Evolutionary conservation across 2,113 vertebrate genomes (phyloP).

Genomic region (Notothenia rossii): DNA sequence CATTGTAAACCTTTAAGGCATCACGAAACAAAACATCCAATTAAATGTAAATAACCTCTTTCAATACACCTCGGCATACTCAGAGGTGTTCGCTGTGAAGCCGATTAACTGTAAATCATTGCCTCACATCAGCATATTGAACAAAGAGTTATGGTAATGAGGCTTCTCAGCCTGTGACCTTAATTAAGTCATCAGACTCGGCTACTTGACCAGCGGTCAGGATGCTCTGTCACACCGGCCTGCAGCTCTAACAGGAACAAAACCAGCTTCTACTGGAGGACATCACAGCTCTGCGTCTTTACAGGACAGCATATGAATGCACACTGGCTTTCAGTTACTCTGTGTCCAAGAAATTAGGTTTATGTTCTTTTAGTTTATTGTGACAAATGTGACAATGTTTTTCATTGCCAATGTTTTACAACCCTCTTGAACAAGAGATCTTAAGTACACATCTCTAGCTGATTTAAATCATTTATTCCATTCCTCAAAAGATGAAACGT

Average conservation of each 20-base stretch:
- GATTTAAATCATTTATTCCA: neutral
- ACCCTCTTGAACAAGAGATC: neutral
- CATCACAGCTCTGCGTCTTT: conserved; percentile 7
- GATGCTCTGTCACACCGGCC: conserved; percentile 46
- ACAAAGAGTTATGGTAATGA: conserved; percentile 68
- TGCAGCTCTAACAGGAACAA: conserved; percentile 53
- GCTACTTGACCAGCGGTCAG: conserved; percentile 81
- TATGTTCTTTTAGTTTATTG: neutral
- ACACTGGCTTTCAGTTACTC: neutral
- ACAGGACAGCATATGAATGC: neutral
- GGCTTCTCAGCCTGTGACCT: conserved; percentile 70
- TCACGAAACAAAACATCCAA: conserved; percentile 13
- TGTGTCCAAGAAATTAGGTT: neutral
- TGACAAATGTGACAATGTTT: no score
- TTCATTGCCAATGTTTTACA: neutral
- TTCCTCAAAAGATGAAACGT: neutral
- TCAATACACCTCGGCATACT: neutral
- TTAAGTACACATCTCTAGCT: neutral
- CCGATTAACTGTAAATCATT: conserved; percentile 45
- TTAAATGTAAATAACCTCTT: neutral
- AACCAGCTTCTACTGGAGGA: conserved; percentile 21
- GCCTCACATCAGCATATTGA: conserved; percentile 47
- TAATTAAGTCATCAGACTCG: conserved; percentile 83
- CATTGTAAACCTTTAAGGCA: conserved; percentile 6
- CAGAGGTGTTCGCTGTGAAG: conserved; percentile 6